Conservation (phyloP, 2,888 invertebrate species). For the Pseudococcus longispinus region DNA sequence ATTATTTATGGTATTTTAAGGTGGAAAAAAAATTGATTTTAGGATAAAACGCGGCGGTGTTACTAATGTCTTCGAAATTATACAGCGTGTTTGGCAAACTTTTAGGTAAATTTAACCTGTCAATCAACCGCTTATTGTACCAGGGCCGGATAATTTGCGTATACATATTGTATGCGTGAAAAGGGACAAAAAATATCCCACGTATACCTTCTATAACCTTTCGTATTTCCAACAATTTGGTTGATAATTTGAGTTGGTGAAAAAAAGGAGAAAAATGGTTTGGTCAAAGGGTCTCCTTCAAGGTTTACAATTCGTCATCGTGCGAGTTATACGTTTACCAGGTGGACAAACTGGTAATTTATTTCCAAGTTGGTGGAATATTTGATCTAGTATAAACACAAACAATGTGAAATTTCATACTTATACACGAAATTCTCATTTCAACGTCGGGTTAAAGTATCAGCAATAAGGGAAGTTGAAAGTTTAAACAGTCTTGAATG, state of each 20-base stretch:
- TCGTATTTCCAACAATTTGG: neutral
- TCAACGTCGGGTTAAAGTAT: too few species aligned
- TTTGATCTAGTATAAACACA: neutral
- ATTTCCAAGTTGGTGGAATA: neutral
- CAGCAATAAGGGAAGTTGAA: neutral
- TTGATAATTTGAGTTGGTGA: neutral
- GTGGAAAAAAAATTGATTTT: neutral
- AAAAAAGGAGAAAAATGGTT: neutral
- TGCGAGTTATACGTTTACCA: too few species aligned
- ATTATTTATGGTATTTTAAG: neutral
- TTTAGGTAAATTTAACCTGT: constrained; percentile 28
- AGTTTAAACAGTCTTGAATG: neutral
- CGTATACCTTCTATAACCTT: neutral
- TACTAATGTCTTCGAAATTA: constrained; percentile 13
- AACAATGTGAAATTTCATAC: neutral
- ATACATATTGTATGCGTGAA: neutral
- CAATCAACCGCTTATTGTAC: constrained; percentile 7
- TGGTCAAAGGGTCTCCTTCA: neutral
- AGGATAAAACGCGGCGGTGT: neutral
- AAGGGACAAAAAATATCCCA: neutral
- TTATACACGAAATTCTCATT: neutral
- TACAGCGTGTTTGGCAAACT: constrained; percentile 14
- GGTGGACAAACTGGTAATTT: neutral
- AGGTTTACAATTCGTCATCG: neutral
- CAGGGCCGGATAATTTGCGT: neutral